Conservation (phyloP, 2,797 vertebrate genomes). For the Morelia viridis region DNA sequence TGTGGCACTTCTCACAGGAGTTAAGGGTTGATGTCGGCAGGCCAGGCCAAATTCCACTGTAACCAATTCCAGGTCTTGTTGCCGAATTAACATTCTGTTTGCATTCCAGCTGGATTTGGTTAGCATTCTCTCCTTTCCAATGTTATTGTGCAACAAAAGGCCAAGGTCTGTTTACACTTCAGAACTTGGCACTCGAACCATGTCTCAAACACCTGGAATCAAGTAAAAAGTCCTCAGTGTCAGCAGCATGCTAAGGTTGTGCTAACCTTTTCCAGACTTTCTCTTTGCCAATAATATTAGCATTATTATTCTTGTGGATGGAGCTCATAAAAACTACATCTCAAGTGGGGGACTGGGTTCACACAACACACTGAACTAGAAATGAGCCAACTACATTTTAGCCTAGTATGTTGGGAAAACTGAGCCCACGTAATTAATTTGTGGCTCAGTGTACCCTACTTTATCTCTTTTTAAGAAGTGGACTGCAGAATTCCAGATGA, state of each 20-base stretch:
- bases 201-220: constrained; percentile 35
- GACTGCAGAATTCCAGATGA: not conserved
- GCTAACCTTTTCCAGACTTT: constrained; percentile 32
- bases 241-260: constrained; percentile 7
- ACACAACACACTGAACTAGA: not conserved
- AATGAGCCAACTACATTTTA: not conserved
- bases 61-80: constrained; percentile 32
- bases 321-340: not conserved
- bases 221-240: constrained; percentile 8
- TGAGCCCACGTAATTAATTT: not conserved
- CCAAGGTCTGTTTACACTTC: constrained; percentile 26
- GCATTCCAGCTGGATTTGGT: constrained; percentile 30
- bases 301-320: constrained; percentile 12
- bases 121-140: constrained; percentile 19
- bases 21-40: not conserved
- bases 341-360: not conserved
- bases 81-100: constrained; percentile 35
- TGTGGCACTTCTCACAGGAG: constrained; percentile 34
- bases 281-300: not conserved
- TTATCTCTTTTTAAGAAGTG: not conserved
- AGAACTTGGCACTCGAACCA: constrained; percentile 19
- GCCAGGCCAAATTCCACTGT: constrained; percentile 28
- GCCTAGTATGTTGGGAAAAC: not conserved
- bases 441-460: not conserved
- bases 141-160: constrained; percentile 27